Percentiles rank a stretch among this genome's conserved stretches.
Evolutionary conservation across 2,888 invertebrate genomes (phyloP).

Genomic region (Apamea monoglypha): DNA sequence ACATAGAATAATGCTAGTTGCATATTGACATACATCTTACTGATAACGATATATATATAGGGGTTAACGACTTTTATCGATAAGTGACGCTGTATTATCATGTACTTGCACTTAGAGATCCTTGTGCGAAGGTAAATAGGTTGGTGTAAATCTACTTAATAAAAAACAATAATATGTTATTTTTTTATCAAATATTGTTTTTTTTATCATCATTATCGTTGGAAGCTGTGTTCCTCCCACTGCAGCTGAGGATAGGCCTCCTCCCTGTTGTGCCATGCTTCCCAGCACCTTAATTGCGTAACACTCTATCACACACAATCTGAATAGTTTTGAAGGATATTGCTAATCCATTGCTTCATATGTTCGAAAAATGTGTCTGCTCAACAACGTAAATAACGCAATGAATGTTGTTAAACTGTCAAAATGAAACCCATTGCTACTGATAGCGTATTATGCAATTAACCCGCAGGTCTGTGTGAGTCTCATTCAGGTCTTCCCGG

Average conservation of each 20-base stretch:
- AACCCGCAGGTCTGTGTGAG: background rate
- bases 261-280: background rate
- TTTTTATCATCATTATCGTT: background rate
- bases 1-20: slow-evolving; percentile 41
- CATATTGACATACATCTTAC: slow-evolving; percentile 64
- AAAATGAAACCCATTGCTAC: no score
- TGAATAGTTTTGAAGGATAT: no score
- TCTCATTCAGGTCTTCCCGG: background rate
- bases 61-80: slow-evolving; percentile 60
- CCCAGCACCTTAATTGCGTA: no score
- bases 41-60: slow-evolving; percentile 52
- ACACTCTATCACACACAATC: no score
- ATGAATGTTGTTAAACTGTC: no score
- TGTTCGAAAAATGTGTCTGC: no score
- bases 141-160: slow-evolving; percentile 6
- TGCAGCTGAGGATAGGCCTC: background rate
- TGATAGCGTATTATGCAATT: no score
- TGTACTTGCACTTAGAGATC: slow-evolving; percentile 7
- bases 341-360: no score
- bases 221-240: background rate
- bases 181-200: background rate
- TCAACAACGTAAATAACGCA: no score
- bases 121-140: slow-evolving; percentile 9
- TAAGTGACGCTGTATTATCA: slow-evolving; percentile 34
- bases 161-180: background rate